Evolutionary conservation across 2,113 vertebrate species (phyloP).

Genomic region (Oryzias javanicus): DNA sequence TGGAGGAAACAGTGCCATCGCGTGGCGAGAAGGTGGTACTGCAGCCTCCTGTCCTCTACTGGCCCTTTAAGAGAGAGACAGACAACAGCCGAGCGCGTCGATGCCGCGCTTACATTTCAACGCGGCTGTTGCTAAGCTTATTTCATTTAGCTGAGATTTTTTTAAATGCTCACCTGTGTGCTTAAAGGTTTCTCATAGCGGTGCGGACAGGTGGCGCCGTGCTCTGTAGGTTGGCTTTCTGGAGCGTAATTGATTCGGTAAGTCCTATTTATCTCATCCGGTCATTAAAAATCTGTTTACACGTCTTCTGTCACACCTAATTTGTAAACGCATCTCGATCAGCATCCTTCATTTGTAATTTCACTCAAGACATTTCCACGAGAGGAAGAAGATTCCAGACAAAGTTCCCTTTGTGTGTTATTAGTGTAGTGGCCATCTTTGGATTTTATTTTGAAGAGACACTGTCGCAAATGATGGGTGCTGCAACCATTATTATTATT

Average conservation of each 20-base stretch:
- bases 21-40: constrained; percentile 5
- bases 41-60: constrained; percentile 19
- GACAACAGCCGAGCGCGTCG: constrained; percentile 38
- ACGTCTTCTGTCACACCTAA: neutral
- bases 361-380: too few relatives aligned
- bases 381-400: neutral
- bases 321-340: neutral
- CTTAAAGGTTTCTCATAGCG: neutral
- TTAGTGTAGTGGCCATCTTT: constrained; percentile 65
- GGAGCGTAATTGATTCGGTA: constrained; percentile 64
- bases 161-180: neutral
- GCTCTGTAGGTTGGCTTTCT: constrained; percentile 18
- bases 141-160: neutral
- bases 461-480: constrained; percentile 18
- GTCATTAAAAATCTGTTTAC: constrained; percentile 9
- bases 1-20: constrained; percentile 7
- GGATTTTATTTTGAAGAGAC: constrained; percentile 28
- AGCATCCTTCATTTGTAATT: neutral
- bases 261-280: constrained; percentile 46
- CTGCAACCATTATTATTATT: neutral
- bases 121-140: neutral
- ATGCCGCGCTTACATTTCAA: constrained; percentile 33
- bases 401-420: constrained; percentile 52
- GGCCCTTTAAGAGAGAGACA: constrained; percentile 68
- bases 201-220: constrained; percentile 22